Evolutionary conservation across 2,113 vertebrate genomes (phyloP).

Genomic region (Cyprinodon tularosa): DNA sequence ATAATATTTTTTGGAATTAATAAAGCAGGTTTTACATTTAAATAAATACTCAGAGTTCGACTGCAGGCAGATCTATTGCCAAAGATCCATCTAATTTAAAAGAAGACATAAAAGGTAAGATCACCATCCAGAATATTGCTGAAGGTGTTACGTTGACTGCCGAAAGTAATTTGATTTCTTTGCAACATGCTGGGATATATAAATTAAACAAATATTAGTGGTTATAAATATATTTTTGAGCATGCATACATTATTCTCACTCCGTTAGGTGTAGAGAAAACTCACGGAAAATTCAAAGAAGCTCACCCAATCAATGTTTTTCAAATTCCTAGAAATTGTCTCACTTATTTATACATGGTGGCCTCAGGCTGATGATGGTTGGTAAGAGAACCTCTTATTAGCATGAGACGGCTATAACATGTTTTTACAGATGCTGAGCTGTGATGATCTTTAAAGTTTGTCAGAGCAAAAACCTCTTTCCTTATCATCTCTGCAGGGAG

Average conservation of each 20-base stretch:
- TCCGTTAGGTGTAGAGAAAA: background rate
- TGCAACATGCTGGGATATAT: background rate
- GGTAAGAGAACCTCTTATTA: background rate
- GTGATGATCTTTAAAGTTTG: conserved; percentile 6
- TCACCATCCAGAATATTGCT: background rate
- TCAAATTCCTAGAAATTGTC: background rate
- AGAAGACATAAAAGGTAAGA: background rate
- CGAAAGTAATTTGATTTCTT: no score
- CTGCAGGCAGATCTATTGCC: background rate
- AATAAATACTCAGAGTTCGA: no score
- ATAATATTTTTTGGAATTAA: background rate
- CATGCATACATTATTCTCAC: background rate
- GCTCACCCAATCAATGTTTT: background rate
- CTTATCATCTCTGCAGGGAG: conserved; percentile 35
- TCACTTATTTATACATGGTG: background rate
- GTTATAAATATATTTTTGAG: background rate
- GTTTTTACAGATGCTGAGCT: conserved; percentile 17
- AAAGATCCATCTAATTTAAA: background rate
- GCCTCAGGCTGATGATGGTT: background rate
- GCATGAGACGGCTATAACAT: background rate
- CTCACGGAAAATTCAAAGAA: background rate
- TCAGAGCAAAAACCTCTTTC: conserved; percentile 19
- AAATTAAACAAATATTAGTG: background rate
- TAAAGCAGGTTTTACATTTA: background rate
- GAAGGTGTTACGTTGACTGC: no score